Base-by-base conservation (phyloP, 1,140 invertebrate genomes). In the Magallana ariakensis region DNA sequence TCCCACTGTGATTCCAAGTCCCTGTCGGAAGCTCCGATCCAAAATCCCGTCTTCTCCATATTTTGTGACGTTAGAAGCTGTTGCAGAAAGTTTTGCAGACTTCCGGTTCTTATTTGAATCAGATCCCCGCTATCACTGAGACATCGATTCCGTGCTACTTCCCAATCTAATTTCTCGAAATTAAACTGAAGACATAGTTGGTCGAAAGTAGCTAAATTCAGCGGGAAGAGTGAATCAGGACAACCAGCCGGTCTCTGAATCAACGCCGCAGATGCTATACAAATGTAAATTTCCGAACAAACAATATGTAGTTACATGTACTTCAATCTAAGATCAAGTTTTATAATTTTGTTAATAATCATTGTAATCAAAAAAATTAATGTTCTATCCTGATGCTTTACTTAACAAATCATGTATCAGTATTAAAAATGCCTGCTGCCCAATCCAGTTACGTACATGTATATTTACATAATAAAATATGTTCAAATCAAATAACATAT, bases 41-140 rank as follows among this genome's bases (percentile, higher is more conserved):
- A 82, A 16, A 55, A 82, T 16, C 80, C 80, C 53, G 46, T 82
- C n/a, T n/a, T n/a, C 46, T 82, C 54, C 19, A 15, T 53, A 10
- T 15, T n/a, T 8, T 57, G 54, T 58, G 16, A 19, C 5, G 10
- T 19, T 46, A 82, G 54, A 16, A 54, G 2, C 11, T 22, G 46
- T 54, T 54, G n/a, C 9, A 82, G 46, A 7, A 82, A 82, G 7
- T 7, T 33, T 82, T 82, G 80, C 15, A 82, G 7, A 56, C 80
- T 26, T 53, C 16, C 16, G 2, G 46, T 56, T 26, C 80, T 54
- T 33, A 82, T 82, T 53, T 82, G 80, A n/a, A 82, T 10, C 5
- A 82, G 54, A 16, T 82, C 80, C 0, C 80, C 80, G 46, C 80
- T 46, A 56, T 82, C 46, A 55, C 54, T 82, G 16, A 82, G 80